Evolutionary conservation across 2,888 invertebrate species (phyloP), one percentile per base, ranked within the genome.

Genomic region (Carpatolechia fugitivella): DNA sequence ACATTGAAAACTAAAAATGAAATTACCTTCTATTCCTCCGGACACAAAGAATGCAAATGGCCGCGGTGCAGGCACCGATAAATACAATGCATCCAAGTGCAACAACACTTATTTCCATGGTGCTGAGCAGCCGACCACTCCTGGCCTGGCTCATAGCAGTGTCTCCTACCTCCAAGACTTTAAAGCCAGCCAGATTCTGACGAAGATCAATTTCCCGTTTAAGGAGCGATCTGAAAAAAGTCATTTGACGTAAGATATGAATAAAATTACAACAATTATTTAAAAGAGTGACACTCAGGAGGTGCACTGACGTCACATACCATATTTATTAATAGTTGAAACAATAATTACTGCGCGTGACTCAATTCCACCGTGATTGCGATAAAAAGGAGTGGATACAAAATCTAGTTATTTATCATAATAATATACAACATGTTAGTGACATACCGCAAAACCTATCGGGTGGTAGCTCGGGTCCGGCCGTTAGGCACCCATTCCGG

Each of bases 11-110:
- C 6, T 24, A 24, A 49, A 31, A 7, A 13, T 66, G 35, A 48
- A 36, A 57, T 72, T 75, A 94, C 93, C 93, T 91, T 77, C 91
- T 88, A 58, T 88, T 93, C 60, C 85, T 91, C 54, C 93, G 91
- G 56, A 95, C 91, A 71, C 95, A 95, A 52, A 95, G 90, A 61
- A 96, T 93, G 71, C 96, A 95, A 8, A 96, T 87, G 11, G 96
- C 95, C 0, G 96, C 94, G 7, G 95, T 92, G 54, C 95, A 91
- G 0, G 96, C 96, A 0, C 96, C 97, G 41, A 96, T 82, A 74
- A 96, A 95, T 52, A 97, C 94, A 50, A 96, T 91, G 60, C 95
- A 94, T 2, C 96, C 95, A 5, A 97, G 89, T 0, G 95, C 94
- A 11, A 97, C 93, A 0, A 96, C 94, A 24, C 95, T 93, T 49